phyloP scores from a whole-genome alignment of 1,140 invertebrate genomes.

The Pseudomyrmex cubaensis region DNA sequence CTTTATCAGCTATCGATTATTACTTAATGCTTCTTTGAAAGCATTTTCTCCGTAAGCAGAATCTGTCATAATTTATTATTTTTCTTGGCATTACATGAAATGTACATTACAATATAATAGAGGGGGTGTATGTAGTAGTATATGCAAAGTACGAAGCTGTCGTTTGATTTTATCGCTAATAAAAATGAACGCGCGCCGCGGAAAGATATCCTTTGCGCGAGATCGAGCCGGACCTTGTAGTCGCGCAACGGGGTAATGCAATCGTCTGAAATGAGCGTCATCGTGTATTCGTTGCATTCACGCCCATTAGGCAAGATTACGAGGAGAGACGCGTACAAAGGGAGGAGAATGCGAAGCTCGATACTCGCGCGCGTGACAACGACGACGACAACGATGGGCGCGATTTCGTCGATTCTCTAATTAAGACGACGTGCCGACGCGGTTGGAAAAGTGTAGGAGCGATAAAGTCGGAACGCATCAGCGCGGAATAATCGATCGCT shows the following conservation, averaged over 20 bases:
- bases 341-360: neutral
- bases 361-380: neutral
- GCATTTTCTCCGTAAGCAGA: neutral
- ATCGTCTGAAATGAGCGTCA: neutral
- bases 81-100: neutral
- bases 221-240: too few relatives aligned
- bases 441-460: conserved; percentile 49
- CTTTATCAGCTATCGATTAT: neutral
- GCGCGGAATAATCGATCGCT: conserved; percentile 65
- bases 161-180: neutral
- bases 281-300: conserved; percentile 38
- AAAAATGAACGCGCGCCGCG: neutral
- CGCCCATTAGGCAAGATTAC: conserved; percentile 4
- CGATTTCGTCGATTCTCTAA: conserved; percentile 53
- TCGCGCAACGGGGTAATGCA: too few relatives aligned
- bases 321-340: conserved; percentile 30
- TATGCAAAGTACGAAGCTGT: neutral
- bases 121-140: neutral
- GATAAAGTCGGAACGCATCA: conserved; percentile 60
- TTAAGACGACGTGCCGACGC: conserved; percentile 40
- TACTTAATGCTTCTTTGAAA: neutral
- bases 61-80: neutral
- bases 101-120: conserved; percentile 7
- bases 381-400: neutral
- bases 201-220: neutral